Evolutionary conservation across 2,888 invertebrate species (phyloP), one percentile per base, ranked within the genome.

Genomic region (Rhagonycha lutea): DNA sequence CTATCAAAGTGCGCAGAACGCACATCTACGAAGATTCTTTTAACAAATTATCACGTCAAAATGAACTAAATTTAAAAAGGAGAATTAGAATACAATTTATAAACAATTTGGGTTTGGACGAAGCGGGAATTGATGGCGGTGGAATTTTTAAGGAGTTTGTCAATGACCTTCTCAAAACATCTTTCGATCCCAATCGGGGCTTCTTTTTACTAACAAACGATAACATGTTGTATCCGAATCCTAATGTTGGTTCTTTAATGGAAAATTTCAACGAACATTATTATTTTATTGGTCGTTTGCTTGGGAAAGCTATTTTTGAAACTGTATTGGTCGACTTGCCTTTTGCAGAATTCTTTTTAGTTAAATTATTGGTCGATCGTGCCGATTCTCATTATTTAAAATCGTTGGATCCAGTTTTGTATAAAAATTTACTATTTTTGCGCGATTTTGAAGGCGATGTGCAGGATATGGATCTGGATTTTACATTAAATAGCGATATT

Each of bases 1-100:
- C 84, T 3, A 91, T 97, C 47, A 93, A 93, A 29, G 94, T 97
- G 8, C 89, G 97, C 75, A 90, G 99, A 73, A 94, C 95, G 80
- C 97, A 97, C 89, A 90, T 99, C n/a, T 99, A 99, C 86, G 99
- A 99, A 89, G 99, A 99, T 88, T 97, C 99, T 0, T 98, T 97
- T 86, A 97, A 98, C 71, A 97, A 97, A 87, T 90, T 99, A 4
- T 95, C 97, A 1, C 61, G 47, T 74, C 68, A 83, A 87, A 32
- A 85, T 96, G 98, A 97, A 84, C 94, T 96, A 0, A 96, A 98
- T 85, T 86, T 98, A 83, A 93, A 96, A 79, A 89, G 94, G 76
- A 94, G 94, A 84, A 92, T 98, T 85, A 91, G 97, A 68, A 96
- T 98, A 4, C 96, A 97, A 84, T 90, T 98, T 81, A 93, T 97